Evolutionary conservation across 2,797 vertebrate genomes (phyloP).

Genomic region (Danio choprae): DNA sequence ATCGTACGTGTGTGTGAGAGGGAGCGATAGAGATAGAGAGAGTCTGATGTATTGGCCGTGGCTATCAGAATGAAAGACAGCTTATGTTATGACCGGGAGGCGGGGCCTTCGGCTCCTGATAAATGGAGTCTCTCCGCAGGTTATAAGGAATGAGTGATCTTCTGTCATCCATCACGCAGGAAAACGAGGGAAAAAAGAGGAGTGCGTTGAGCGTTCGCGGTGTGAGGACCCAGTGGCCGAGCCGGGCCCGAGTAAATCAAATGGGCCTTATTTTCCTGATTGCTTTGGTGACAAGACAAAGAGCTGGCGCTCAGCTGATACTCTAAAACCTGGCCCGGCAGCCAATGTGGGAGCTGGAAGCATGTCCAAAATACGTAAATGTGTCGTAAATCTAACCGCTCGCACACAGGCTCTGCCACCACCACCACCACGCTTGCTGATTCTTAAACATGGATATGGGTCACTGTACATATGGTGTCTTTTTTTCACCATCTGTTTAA

Average conservation of each 20-base stretch:
- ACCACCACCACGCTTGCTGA: neutral
- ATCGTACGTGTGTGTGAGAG: constrained; percentile 57
- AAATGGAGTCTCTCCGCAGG: constrained; percentile 70
- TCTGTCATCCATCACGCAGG: constrained; percentile 72
- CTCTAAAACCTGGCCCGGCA: constrained; percentile 14
- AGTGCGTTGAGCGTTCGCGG: constrained; percentile 35
- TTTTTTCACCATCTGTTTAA: neutral
- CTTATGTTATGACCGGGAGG: constrained; percentile 62
- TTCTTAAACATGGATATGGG: neutral
- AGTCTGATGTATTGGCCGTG: constrained; percentile 56
- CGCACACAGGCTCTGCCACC: neutral
- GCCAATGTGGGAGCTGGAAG: constrained; percentile 62
- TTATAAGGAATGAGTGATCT: constrained; percentile 75
- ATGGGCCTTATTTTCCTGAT: constrained; percentile 70
- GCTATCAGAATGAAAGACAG: constrained; percentile 61
- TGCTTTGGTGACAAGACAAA: constrained; percentile 74
- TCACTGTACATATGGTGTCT: neutral
- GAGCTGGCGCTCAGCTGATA: constrained; percentile 52
- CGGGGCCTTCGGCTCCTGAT: constrained; percentile 67
- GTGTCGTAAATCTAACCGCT: constrained; percentile 51
- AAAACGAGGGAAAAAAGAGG: constrained; percentile 58
- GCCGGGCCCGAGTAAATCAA: constrained; percentile 68
- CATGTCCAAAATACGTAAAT: constrained; percentile 60
- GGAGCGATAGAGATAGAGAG: constrained; percentile 36
- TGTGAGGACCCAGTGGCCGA: constrained; percentile 40